Conservation (phyloP, 2,888 invertebrate genomes). For the Timema podura region DNA sequence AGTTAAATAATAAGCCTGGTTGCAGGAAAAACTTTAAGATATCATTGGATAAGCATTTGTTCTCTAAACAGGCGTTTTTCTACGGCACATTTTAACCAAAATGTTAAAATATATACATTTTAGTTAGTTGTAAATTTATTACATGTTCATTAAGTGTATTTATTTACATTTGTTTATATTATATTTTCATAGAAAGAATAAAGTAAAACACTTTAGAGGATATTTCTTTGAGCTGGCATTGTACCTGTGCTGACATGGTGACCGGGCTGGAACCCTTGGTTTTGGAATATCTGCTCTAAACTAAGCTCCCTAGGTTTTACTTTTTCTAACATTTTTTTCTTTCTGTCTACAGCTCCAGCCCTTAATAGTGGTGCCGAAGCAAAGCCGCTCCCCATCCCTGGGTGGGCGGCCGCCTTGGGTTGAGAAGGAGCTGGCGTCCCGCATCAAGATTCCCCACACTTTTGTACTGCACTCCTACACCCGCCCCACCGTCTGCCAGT, state of each 20-base stretch:
- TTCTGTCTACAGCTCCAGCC: conserved; percentile 25
- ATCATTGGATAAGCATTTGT: no score
- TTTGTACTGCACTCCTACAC: conserved; percentile 97
- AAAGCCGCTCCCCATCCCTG: conserved; percentile 66
- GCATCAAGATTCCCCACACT: conserved; percentile 85
- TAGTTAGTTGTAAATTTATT: no score
- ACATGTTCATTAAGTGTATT: no score
- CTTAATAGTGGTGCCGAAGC: conserved; percentile 46
- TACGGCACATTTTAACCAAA: no score
- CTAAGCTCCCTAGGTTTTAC: neutral
- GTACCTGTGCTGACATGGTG: no score
- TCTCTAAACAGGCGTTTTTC: no score
- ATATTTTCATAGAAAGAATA: no score
- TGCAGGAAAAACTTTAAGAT: no score
- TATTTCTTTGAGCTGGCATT: neutral
- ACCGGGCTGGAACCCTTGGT: neutral
- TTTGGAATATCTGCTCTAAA: neutral
- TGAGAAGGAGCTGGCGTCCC: conserved; percentile 62
- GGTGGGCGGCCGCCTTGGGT: conserved; percentile 66
- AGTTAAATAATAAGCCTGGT: no score
- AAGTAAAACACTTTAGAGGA: neutral
- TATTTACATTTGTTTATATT: no score
- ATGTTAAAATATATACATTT: no score
- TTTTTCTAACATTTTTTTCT: neutral
- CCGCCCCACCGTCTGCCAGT: conserved; percentile 92